Base-by-base conservation (phyloP, 2,113 vertebrate species). In the Brachyistius frenatus region DNA sequence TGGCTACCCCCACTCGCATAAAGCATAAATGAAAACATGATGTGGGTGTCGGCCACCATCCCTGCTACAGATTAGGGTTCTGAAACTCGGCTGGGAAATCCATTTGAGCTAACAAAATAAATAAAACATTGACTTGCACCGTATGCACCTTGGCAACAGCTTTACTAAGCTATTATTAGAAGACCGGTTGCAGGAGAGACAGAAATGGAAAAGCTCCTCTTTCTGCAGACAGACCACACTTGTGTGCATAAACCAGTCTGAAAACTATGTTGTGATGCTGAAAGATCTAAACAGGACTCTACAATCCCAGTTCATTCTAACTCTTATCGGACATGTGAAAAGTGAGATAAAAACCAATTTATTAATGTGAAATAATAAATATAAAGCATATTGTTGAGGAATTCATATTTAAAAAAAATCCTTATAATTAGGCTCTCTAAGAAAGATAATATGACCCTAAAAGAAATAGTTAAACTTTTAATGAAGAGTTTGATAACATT, bases 21-120 rank as follows among this genome's bases (percentile, higher is more conserved):
- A 55, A 54, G 64, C 79, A 89, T 81, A 86, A 92, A 91, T 91
- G 88, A 91, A 93, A 94, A 91, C 88, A 93, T 80, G 76, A 88
- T 76, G 73, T 85, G 80, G 74, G 84, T 82, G 87, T 91, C 79
- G 57, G 84, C 86, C 30, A 41, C 50, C 66, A 71, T 86, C 80
- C 36, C 36, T 78, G 63, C 66, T 36, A 63, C 76, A 90, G 83
- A 94, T 94, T 92, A 86, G 73, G 71, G 70, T 85, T 89, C 76
- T 80, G 90, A 91, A 77, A 75, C 46, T 63, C 63, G 9, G 67
- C 63, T 33, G 71, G 79, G 61, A 91, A 93, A 91, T 73, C 69
- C 87, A 91, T 93, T 92, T 88, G 67, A 71, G 84, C 11, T 62
- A 88, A 61, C 64, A 86, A 80, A 85, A 92, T 93, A 88, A 91